A percentile compares a stretch with the other conserved stretches of the same genome.
phyloP scores from a whole-genome alignment of 1,140 invertebrate species.

The Solenopsis fugax region DNA sequence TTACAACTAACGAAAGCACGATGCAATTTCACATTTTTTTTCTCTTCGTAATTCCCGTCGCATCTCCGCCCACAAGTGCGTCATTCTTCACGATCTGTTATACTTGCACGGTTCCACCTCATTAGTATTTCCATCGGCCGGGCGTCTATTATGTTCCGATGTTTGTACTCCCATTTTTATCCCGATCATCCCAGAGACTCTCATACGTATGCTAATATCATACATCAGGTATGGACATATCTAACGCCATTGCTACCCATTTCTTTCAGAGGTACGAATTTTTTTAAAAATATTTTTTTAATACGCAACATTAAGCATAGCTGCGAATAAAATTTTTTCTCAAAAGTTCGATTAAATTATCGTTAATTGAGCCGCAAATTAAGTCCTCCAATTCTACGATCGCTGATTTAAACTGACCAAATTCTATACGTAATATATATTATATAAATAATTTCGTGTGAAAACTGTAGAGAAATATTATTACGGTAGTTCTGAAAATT shows the following conservation, averaged over 20 bases:
- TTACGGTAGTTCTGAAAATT: background rate
- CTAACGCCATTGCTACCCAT: background rate
- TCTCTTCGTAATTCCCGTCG: constrained; percentile 52
- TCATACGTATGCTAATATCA: constrained; percentile 74
- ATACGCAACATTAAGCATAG: background rate
- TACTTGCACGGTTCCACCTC: constrained; percentile 76
- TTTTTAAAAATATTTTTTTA: background rate
- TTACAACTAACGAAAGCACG: background rate
- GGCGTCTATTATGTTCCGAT: constrained; percentile 80
- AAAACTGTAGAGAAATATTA: background rate
- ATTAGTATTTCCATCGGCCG: constrained; percentile 82
- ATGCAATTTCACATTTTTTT: constrained; percentile 7
- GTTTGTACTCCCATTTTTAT: constrained; percentile 84
- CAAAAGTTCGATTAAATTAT: background rate
- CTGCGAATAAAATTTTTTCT: background rate
- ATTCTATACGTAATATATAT: background rate
- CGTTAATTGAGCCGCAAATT: background rate
- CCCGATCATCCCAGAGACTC: constrained; percentile 77
- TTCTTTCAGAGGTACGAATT: background rate
- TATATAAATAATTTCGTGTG: background rate
- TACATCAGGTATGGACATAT: constrained; percentile 24
- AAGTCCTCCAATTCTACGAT: background rate
- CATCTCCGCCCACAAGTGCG: constrained; percentile 59
- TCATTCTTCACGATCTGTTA: constrained; percentile 76
- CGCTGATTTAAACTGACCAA: background rate